These are phyloP conservation scores for Patella depressa DNA, from an alignment of 2,888 invertebrate species.

Conservation along the genomic window DNA sequence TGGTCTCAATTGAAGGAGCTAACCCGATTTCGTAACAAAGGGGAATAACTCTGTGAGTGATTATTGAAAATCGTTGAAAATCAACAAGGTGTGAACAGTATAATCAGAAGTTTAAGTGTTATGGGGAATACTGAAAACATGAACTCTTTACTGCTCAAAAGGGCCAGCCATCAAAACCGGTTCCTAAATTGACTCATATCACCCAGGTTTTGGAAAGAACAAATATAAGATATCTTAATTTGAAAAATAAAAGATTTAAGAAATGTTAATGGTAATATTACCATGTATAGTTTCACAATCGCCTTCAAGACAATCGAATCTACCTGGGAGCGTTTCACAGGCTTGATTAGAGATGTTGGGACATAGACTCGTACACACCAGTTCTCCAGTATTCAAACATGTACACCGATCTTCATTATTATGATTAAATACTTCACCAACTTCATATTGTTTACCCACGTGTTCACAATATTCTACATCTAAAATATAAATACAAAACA, in stretches of 20 bases:
- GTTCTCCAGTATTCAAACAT: conserved; percentile 40
- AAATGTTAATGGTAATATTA: not conserved
- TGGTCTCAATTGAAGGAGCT: too few relatives aligned
- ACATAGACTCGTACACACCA: conserved; percentile 45
- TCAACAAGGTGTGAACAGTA: too few relatives aligned
- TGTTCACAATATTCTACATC: conserved; percentile 40
- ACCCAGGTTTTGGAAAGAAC: too few relatives aligned
- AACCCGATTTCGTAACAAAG: too few relatives aligned
- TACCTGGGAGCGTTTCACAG: not conserved
- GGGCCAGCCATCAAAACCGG: not conserved
- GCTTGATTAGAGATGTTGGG: conserved; percentile 15
- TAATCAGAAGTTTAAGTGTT: too few relatives aligned
- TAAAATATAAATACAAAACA: conserved; percentile 16
- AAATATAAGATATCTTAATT: too few relatives aligned
- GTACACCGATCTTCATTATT: conserved; percentile 49
- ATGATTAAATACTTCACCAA: conserved; percentile 37
- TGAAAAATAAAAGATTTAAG: too few relatives aligned
- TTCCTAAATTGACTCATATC: not conserved
- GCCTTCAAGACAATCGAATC: not conserved
- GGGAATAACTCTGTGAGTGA: too few relatives aligned
- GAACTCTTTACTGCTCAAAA: too few relatives aligned
- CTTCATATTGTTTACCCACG: conserved; percentile 32
- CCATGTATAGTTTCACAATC: not conserved
- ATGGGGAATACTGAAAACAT: too few relatives aligned
- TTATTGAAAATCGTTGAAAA: too few relatives aligned